Base-by-base conservation (phyloP, 2,113 vertebrate species). In the Calidris pugnax region DNA sequence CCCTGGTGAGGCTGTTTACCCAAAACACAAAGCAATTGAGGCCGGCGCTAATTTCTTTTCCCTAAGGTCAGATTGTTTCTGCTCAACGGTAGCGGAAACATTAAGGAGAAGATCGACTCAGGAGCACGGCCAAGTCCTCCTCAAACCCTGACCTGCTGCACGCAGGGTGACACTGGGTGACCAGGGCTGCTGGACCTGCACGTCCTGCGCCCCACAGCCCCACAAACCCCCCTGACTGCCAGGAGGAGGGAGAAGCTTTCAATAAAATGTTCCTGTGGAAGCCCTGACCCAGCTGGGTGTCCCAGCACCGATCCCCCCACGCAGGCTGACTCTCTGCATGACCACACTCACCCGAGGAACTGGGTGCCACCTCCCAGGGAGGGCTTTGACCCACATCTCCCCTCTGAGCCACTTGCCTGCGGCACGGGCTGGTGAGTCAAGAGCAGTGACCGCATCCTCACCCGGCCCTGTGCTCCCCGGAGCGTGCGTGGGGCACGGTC, bases 11-110 rank as follows among this genome's bases (percentile, higher is more conserved):
- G 85, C 85, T 95, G 94, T 97, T 97, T 86, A 97, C 96, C 90
- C 92, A 96, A 96, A 95, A 95, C 90, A 96, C 93, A 94, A 93
- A 93, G 93, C 90, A 67, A 84, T 79, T 33, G 60, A 55, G 62
- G 32, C 84, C 12, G 11, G 32, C 8, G 53, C 88, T 93, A 77
- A 94, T 95, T 97, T 95, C 51, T 92, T 91, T 90, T 87, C 92
- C 94, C 93, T 94, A 62, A 77, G 95, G 96, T 95, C 94, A 96
- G 77, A 53, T 94, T 97, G 92, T 97, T 97, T 96, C 87, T 92
- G 17, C 78, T 89, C 60, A 48, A 35, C 22, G 18, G n/a, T 85
- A 85, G 69, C 14, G 66, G 82, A 94, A 96, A 89, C 73, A n/a
- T 76, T 32, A 75, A 79, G 78, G 91, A 82, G 51, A 51, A 71